Conservation (phyloP, 2,888 invertebrate species). For the Drosophila basisetae region DNA sequence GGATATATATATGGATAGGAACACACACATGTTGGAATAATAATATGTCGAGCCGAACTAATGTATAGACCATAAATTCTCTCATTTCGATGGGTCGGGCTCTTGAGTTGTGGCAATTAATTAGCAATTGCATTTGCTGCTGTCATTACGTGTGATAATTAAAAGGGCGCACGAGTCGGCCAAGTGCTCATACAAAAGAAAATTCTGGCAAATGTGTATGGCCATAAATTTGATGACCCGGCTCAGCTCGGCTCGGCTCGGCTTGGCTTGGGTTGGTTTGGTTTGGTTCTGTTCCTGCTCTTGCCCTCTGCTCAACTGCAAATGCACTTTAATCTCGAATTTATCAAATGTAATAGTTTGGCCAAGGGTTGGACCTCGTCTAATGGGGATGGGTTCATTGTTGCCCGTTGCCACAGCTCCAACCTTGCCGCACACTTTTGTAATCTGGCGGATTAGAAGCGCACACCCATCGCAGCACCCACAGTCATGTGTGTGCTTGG, state of each 20-base stretch:
- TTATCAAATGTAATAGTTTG: constrained; percentile 80
- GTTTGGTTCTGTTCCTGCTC: constrained; percentile 6
- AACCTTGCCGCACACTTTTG: constrained; percentile 59
- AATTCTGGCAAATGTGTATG: constrained; percentile 77
- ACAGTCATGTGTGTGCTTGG: constrained; percentile 31
- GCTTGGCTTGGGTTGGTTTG: constrained; percentile 14
- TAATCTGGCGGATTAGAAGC: constrained; percentile 72
- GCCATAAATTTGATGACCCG: constrained; percentile 82
- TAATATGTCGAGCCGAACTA: constrained; percentile 70
- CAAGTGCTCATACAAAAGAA: constrained; percentile 50
- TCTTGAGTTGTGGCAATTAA: constrained; percentile 73
- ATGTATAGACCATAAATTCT: constrained; percentile 70
- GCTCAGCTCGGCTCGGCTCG: constrained; percentile 26
- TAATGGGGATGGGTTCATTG: constrained; percentile 53
- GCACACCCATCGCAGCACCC: constrained; percentile 37
- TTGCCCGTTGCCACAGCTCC: constrained; percentile 49
- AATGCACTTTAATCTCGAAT: constrained; percentile 82
- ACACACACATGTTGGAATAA: constrained; percentile 77
- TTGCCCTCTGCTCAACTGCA: constrained; percentile 64
- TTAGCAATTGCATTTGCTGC: constrained; percentile 80
- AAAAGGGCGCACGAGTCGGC: constrained; percentile 65
- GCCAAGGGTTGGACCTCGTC: constrained; percentile 37
- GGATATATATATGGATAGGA: background rate
- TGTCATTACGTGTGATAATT: constrained; percentile 82
- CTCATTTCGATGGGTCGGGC: constrained; percentile 30